Base-by-base conservation (phyloP, 2,888 invertebrate genomes). In the Ceratothoa steindachneri region DNA sequence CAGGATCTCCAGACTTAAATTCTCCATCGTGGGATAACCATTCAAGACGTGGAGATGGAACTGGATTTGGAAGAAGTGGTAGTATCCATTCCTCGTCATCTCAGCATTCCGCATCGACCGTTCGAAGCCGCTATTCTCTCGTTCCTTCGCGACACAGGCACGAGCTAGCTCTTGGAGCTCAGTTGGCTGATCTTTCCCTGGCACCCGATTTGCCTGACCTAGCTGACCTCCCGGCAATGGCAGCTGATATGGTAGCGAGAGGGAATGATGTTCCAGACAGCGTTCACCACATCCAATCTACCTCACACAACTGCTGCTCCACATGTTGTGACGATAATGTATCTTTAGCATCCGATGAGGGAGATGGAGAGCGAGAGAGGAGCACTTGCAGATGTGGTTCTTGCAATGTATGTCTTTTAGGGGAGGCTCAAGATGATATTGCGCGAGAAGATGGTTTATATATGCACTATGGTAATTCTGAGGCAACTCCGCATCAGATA, bases 61-160 rank as follows among this genome's bases (percentile, higher is more conserved):
- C 67, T 22, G 70, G 69, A n/a, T 67, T 80, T 27, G 79, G 76
- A 1, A 73, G 81, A 29, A 76, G 80, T 1, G 81, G 81, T 55
- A 81, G 81, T 69, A 77, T 80, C 12, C 81, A 82, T 74, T 82
- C 82, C 67, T 81, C 81, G 4, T 79, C 81, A 12, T 82, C 82
- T 1, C 81, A 81, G 29, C 81, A 81, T 12, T 81, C 81, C 51
- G 80, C 81, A 12, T 81, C 81, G 15, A 82, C 82, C 12, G 80
- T 81, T 24, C 80, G 80, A 41, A 81, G 81, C 0, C 74, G 79
- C 31, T 79, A 77, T 68, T 80, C 80, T 22, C 72, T 80, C 30
- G 73, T 80, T 19, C 77, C 74, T 9, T 67, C 69, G 24, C 64
- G 71, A 41, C 72, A 72, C 15, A 69, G 69, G 4, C 77, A 72